Evolutionary conservation across 2,888 invertebrate species (phyloP), one percentile per base, ranked within the genome.

Genomic region (Dromius quadrimaculatus): DNA sequence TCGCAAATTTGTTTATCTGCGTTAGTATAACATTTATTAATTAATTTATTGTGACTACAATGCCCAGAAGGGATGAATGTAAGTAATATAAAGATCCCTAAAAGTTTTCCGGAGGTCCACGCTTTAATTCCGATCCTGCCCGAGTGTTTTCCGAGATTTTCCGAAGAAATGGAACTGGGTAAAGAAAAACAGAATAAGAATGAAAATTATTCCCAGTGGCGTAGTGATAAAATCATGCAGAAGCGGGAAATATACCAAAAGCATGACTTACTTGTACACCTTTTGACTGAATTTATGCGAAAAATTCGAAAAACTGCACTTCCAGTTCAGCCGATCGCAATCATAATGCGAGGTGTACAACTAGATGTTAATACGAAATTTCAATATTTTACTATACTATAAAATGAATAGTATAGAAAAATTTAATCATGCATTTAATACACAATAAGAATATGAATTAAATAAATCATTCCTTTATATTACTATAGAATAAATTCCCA

Each of bases 181-280:
- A 38, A 62, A 19, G 41, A 63, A 43, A 45, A 63, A 45, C 23
- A 17, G 17, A 28, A 43, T 28, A 28, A 57, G 57, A 57, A 15
- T 57, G 32, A 57, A 32, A 20, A 6, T 38, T 57, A 1, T 11
- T 20, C 8, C 6, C 57, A 57, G 57, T 57, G 57, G 57, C 57
- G 57, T 57, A 57, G 4, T 17, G 15, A 23, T 6, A 5, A 19
- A 54, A 2, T 11, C 23, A 45, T 45, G 45, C 45, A 36, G 45
- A 41, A 41, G 41, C 19, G 11, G 19, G 8, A 6, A 9, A 36
- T 36, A 1, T 2, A 3, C 8, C n/a, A 36, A 6, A 3, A n/a
- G n/a, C n/a, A n/a, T n/a, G n/a, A n/a, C n/a, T n/a, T n/a, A n/a
- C n/a, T n/a, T n/a, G n/a, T n/a, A n/a, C n/a, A n/a, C n/a, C n/a